Base-by-base conservation (phyloP, 2,888 invertebrate genomes). In the Macrosiphum euphorbiae region DNA sequence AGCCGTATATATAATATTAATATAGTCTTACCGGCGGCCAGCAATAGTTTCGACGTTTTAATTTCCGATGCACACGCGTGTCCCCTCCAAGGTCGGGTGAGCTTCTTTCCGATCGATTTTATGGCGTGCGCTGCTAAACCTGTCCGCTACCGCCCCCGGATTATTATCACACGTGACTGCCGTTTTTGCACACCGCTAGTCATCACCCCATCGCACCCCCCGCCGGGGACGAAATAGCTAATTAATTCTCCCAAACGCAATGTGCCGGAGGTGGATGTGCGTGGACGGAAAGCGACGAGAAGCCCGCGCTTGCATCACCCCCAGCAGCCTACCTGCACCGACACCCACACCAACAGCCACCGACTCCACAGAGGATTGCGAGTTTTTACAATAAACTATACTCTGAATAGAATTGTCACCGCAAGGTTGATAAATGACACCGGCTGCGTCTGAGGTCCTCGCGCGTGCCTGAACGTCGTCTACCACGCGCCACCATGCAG, bases 21-120 rank as follows among this genome's bases (percentile, higher is more conserved):
- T 78, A 35, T 78, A 35, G 35, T 88, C 50, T 88, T 88, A 35
- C 28, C 44, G 13, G 4, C 1, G n/a, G n/a, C 67, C 2, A 4
- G 20, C 26, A 24, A n/a, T n/a, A 52, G 44, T 91, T 91, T 24
- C 50, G 50, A 52, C 52, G 28, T 55, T 91, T 91, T 84, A 85
- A 52, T 85, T 85, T 91, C 91, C 91, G 84, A 55, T 55, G 16
- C 91, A 90, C 50, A 28, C 28, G 5, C 52, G 35, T 52, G 41
- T 28, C 58, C 7, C 24, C 50, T 67, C 90, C 24, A 44, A 5
- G 35, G 11, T 58, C 90, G 67, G 24, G 50, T 24, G 67, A 11
- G 47, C 41, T 91, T 91, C 92, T 58, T 61, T 92, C 47, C 47
- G 50, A 92, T 92, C 61, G 87, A 87, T 92, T 87, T 87, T 50